These are phyloP conservation scores for Diachasmimorpha longicaudata DNA, from an alignment of 1,140 invertebrate genomes.

Conservation along the genomic window DNA sequence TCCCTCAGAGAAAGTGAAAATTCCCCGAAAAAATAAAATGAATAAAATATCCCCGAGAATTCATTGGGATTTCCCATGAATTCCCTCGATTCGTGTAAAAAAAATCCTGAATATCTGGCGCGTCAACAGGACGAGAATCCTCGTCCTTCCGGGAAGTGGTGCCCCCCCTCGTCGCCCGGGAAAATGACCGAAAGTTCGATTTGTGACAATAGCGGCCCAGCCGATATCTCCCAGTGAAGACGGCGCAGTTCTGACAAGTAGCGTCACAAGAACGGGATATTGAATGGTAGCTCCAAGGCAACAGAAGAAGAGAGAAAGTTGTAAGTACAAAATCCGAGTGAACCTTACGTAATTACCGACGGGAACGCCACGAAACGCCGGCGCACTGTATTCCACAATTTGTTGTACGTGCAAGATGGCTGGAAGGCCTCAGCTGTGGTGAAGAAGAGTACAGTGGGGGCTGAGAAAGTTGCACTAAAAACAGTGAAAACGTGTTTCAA, in stretches of 20 bases:
- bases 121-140: too few species aligned
- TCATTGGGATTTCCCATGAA: too few species aligned
- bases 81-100: too few species aligned
- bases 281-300: background rate
- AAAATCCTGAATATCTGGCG: too few species aligned
- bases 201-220: background rate
- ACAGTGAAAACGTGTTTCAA: background rate
- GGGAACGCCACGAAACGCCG: background rate
- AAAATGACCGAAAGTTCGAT: background rate
- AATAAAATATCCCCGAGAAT: too few species aligned
- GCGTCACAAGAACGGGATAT: background rate
- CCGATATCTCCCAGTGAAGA: background rate
- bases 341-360: conserved; percentile 19
- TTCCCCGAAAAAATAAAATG: too few species aligned
- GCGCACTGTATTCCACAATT: background rate
- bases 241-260: background rate
- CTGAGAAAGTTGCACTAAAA: background rate
- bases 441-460: background rate
- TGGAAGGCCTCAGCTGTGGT: conserved; percentile 15
- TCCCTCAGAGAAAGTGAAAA: too few species aligned
- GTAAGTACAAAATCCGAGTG: background rate
- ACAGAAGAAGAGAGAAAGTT: background rate
- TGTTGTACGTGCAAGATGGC: conserved; percentile 11
- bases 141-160: too few species aligned
- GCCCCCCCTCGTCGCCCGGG: background rate